Evolutionary conservation across 2,113 vertebrate species (phyloP).

Genomic region (Corythornis cristatus): DNA sequence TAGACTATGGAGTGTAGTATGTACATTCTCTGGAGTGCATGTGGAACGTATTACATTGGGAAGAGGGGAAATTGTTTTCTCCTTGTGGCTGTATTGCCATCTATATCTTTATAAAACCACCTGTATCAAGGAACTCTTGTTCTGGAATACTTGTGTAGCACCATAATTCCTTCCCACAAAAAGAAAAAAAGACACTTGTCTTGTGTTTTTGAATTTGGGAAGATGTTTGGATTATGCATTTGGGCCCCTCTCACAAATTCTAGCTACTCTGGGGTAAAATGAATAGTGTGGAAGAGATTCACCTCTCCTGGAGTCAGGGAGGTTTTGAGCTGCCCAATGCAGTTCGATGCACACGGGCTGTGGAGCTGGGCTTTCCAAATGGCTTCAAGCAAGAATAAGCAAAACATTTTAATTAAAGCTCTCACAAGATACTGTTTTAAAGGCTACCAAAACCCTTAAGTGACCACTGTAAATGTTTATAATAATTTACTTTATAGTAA

Average conservation of each 20-base stretch:
- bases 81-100: background rate
- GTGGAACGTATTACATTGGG: background rate
- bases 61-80: background rate
- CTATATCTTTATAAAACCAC: background rate
- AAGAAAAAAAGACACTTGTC: background rate
- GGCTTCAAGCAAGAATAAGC: background rate
- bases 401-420: background rate
- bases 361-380: background rate
- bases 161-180: background rate
- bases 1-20: background rate
- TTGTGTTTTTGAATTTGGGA: background rate
- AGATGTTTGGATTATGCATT: background rate
- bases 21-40: background rate
- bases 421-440: background rate
- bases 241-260: background rate
- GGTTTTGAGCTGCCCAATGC: background rate
- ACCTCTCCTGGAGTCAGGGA: background rate
- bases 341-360: background rate
- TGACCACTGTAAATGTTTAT: background rate
- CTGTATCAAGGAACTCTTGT: background rate
- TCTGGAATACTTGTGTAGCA: background rate
- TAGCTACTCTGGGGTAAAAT: background rate
- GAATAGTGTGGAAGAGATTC: background rate
- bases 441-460: background rate
- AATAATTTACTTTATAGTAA: background rate